Percentiles rank a stretch among this genome's conserved stretches.
Evolutionary conservation across 64 coral and sea anemone species (phyloP).

Genomic region (Stichodactyla mertensii): DNA sequence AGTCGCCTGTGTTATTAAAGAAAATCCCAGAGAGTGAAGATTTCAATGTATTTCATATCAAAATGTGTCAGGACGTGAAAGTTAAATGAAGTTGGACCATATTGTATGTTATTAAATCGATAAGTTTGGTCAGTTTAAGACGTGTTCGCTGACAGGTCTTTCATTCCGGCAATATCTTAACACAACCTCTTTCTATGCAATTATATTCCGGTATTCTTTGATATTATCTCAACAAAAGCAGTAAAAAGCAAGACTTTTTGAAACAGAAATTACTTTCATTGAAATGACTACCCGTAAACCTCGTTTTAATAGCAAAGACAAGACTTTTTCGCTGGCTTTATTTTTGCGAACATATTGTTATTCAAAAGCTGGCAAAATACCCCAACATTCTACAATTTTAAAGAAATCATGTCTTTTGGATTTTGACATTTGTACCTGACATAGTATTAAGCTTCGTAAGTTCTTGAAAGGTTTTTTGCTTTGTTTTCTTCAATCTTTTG

Average conservation of each 20-base stretch:
- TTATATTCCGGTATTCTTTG: not conserved
- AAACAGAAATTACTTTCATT: not conserved
- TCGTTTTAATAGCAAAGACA: not conserved
- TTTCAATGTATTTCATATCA: constrained; percentile 9
- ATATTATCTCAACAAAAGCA: not conserved
- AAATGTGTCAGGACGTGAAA: not conserved
- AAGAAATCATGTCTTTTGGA: too few species aligned
- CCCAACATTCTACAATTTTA: too few species aligned
- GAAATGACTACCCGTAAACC: not conserved
- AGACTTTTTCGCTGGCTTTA: not conserved
- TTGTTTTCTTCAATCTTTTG: too few species aligned
- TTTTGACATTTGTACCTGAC: too few species aligned
- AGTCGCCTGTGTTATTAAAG: not conserved
- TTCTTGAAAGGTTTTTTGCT: too few species aligned
- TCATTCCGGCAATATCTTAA: not conserved
- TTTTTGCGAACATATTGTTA: too few species aligned
- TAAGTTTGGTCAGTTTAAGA: not conserved
- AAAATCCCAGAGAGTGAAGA: not conserved
- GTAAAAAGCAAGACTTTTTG: not conserved
- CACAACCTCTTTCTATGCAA: not conserved
- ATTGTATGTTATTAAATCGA: not conserved
- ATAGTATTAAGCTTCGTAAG: too few species aligned
- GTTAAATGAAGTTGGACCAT: not conserved
- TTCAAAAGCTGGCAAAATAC: too few species aligned
- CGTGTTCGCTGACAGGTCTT: not conserved